Evolutionary conservation across 2,797 vertebrate species (phyloP), one percentile per base, ranked within the genome.

Genomic region (Artibeus lituratus): DNA sequence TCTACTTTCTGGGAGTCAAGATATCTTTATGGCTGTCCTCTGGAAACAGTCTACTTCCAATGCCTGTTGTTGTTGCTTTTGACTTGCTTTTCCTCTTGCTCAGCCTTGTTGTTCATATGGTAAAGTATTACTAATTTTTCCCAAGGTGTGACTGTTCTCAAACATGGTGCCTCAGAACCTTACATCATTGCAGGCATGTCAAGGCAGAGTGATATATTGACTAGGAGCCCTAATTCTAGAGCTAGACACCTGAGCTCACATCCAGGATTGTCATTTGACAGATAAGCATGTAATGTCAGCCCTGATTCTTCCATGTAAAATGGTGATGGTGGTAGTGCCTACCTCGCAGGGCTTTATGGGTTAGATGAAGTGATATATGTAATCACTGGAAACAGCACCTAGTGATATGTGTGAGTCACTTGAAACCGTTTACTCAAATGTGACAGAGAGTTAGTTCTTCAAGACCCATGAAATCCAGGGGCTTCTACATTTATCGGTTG

Each of bases 61-160:
- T 3, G 55, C 5, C 26, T 73, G 2, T 47, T 51, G 2, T 65
- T 32, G 22, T 72, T 91, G 14, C 1, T 70, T 78, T 69, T 82
- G 16, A 32, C 2, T 87, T 96, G 69, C 0, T 42, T 82, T 83
- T 55, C n/a, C 7, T 69, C 9, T 88, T 89, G 1, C 7, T 82
- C 62, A 70, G 7, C 21, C 7, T 74, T 73, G 18, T 90, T 86
- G 22, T 65, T 74, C 26, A 51, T 81, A 44, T 69, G 10, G 76
- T 44, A 51, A 51, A 47, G 24, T 62, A 59, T 65, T 87, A 42
- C 32, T 88, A 83, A 44, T 87, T 47, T 74, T 55, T 80, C 29
- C 78, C 3, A 70, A 69, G 9, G n/a, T 42, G 32, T 44, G 11
- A 53, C 14, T 82, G 3, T 84, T 95, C 51, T 96, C 15, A 78